phyloP scores from a whole-genome alignment of 1,140 invertebrate species.

The Paracyclopina nana region DNA sequence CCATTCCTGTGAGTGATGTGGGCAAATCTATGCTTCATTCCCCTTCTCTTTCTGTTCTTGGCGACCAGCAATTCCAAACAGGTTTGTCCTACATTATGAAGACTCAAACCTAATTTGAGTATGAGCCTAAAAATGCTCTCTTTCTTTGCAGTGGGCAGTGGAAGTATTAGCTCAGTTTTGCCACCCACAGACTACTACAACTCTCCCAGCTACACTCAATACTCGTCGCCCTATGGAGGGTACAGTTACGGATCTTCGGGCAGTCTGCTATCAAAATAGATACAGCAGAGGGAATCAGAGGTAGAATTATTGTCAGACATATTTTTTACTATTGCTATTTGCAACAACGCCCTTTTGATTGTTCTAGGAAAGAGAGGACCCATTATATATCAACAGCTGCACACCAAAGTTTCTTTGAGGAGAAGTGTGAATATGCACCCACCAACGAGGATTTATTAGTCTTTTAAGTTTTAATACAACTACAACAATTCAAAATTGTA shows the following conservation, averaged over 20 bases:
- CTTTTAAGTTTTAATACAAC: too few species aligned
- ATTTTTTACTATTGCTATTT: too few species aligned
- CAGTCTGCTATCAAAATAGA: conserved; percentile 9
- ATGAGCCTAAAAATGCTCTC: not conserved
- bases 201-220: conserved; percentile 8
- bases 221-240: conserved; percentile 12
- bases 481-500: too few species aligned
- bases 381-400: too few species aligned
- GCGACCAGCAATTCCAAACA: not conserved
- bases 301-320: too few species aligned
- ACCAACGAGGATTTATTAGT: too few species aligned
- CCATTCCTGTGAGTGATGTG: not conserved
- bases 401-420: too few species aligned
- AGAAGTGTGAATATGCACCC: too few species aligned
- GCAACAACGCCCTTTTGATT: too few species aligned
- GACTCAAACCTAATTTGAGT: not conserved
- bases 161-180: conserved; percentile 18
- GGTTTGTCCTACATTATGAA: not conserved
- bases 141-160: conserved; percentile 13
- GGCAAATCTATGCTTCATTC: not conserved
- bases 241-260: conserved; percentile 5
- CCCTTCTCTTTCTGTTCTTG: not conserved
- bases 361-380: too few species aligned
- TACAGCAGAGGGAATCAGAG: too few species aligned
- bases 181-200: conserved; percentile 1